Evolutionary conservation across 2,113 vertebrate species (phyloP), one percentile per base, ranked within the genome.

Genomic region (Dolichotis patagonum): DNA sequence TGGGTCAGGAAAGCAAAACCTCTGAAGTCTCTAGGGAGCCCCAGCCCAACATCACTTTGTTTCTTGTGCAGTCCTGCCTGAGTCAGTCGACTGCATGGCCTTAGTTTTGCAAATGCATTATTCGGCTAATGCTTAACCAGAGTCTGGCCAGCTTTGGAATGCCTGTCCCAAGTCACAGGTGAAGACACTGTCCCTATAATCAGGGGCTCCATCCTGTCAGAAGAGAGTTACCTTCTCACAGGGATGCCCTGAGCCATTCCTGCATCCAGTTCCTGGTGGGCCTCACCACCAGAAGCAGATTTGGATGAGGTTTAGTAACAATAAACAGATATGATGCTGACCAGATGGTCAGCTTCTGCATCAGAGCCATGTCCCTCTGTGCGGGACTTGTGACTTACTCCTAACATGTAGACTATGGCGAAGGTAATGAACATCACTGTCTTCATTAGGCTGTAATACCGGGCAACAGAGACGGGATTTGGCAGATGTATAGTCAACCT

Each of bases 231-330:
- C 5, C 32, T 82, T 38, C 54, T 20, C n/a, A 19, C 52, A 3
- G 80, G 80, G 32, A 22, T 20, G 52, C 80, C 35, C 22, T 5
- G 35, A 2, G 19, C 16, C 43, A 3, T 3, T 2, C n/a, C 43
- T 4, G 24, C 56, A n/a, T 4, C 22, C 6, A 24, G 4, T 46
- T 41, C 92, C 10, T 0, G 54, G 24, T 0, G 54, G 24, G 17
- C 7, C 35, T 52, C 6, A 6, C 20, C 13, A 13, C 54, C 52
- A 38, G 52, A 60, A 56, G 60, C 16, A 20, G 54, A 41, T 83
- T 20, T 24, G 3, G 14, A 38, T 75, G 14, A 0, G 3, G 22
- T 6, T 14, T 32, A 22, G 43, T 1, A n/a, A 10, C 49, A 3
- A 35, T 4, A 38, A 30, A 4, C 71, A 11, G 49, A 38, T 46